Evolutionary conservation across 2,113 vertebrate species (phyloP).

Genomic region (Pogona vitticeps): DNA sequence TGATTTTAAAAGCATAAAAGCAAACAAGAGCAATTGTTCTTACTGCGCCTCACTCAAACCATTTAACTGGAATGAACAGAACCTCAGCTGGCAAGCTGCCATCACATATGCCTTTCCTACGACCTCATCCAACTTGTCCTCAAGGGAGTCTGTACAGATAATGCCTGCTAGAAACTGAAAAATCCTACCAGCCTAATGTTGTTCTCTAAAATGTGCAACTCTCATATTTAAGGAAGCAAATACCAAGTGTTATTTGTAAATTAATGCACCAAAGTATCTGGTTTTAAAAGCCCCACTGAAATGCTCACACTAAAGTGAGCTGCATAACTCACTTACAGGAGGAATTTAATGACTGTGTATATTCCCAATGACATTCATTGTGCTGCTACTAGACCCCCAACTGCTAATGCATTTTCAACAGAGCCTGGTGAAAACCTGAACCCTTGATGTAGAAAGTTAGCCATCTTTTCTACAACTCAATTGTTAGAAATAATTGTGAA

Average conservation of each 20-base stretch:
- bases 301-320: neutral
- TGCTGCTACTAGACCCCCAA: neutral
- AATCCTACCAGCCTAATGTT: neutral
- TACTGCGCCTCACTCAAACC: neutral
- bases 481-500: neutral
- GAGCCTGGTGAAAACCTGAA: neutral
- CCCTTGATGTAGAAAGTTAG: neutral
- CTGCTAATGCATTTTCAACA: neutral
- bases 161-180: neutral
- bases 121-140: slow-evolving; percentile 54
- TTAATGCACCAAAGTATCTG: accelerated
- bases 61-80: slow-evolving; percentile 17
- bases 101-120: slow-evolving; percentile 55
- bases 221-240: accelerated
- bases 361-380: neutral
- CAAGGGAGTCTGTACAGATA: slow-evolving; percentile 22
- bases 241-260: accelerated
- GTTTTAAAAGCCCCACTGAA: neutral
- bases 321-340: neutral
- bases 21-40: neutral
- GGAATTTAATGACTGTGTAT: neutral
- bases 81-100: slow-evolving; percentile 43
- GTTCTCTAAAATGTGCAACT: neutral
- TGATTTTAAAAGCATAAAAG: slow-evolving; percentile 1
- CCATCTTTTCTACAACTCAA: neutral